A percentile compares a stretch with the other conserved stretches of the same genome.
phyloP scores from a whole-genome alignment of 2,797 vertebrate species.

The Nyctibius grandis region DNA sequence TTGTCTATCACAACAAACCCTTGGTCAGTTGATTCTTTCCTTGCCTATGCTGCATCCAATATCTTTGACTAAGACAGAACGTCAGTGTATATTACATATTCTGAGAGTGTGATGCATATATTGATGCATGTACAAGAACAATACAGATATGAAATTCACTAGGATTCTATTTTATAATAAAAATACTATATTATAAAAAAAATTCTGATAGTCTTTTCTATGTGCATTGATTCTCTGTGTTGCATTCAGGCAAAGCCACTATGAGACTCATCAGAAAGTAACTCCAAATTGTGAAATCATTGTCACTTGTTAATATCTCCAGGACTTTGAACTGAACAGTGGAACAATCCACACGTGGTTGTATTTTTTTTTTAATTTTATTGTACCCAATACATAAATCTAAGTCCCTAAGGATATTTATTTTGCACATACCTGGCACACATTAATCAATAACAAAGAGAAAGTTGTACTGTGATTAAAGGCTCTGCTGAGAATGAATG shows the following conservation, averaged over 20 bases:
- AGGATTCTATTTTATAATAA: neutral
- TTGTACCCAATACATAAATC: neutral
- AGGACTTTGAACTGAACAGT: neutral
- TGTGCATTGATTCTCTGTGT: neutral
- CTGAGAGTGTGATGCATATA: neutral
- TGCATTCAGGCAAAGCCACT: neutral
- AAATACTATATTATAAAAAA: neutral
- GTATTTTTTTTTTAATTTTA: neutral
- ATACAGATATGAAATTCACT: neutral
- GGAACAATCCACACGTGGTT: neutral
- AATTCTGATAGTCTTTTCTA: neutral
- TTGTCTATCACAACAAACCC: neutral
- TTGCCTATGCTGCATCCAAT: neutral
- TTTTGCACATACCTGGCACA: constrained; percentile 12
- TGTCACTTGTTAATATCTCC: neutral
- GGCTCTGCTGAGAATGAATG: constrained; percentile 45
- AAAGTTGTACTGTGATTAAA: constrained; percentile 48
- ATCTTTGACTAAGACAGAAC: neutral
- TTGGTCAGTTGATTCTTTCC: neutral
- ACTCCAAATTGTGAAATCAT: neutral
- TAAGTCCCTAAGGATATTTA: constrained; percentile 19
- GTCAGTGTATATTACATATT: neutral
- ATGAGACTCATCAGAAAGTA: neutral
- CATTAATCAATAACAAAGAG: constrained; percentile 21
- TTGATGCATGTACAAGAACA: neutral